Percentiles rank a stretch among this genome's conserved stretches.
phyloP scores from a whole-genome alignment of 2,888 invertebrate genomes.

The Apamea epomidion region DNA sequence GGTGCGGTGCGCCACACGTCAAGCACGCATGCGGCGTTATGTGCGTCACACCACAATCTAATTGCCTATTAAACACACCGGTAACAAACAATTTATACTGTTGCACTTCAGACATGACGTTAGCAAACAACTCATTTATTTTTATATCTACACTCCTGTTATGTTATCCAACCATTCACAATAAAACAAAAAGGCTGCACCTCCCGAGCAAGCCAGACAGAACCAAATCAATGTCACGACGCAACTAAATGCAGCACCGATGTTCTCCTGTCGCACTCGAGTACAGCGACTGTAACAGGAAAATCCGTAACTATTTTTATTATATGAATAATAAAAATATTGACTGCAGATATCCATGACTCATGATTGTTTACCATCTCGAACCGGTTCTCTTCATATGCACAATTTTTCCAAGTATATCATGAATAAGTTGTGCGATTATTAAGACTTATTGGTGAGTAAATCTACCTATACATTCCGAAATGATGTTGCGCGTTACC shows the following conservation, averaged over 20 bases:
- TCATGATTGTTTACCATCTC: conserved; percentile 78
- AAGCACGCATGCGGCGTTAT: conserved; percentile 75
- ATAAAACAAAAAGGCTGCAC: conserved; percentile 26
- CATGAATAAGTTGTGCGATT: conserved; percentile 77
- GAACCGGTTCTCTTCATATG: conserved; percentile 80
- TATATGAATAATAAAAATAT: conserved; percentile 71
- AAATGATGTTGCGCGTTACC: conserved; percentile 73
- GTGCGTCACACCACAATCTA: conserved; percentile 77
- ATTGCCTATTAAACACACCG: conserved; percentile 76
- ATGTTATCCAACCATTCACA: conserved; percentile 36
- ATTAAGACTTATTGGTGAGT: conserved; percentile 74
- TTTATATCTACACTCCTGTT: conserved; percentile 48
- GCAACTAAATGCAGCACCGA: conserved; percentile 44
- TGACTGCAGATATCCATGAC: conserved; percentile 74
- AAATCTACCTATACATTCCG: conserved; percentile 72
- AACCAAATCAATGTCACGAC: conserved; percentile 58
- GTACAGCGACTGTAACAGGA: conserved; percentile 69
- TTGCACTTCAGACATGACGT: conserved; percentile 66
- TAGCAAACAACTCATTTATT: conserved; percentile 46
- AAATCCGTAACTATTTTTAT: conserved; percentile 72
- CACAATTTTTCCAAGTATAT: conserved; percentile 82
- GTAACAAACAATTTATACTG: conserved; percentile 68
- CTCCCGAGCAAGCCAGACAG: conserved; percentile 23
- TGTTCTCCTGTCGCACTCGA: conserved; percentile 30
- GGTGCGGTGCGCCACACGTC: conserved; percentile 59